These are phyloP conservation scores for Myrmecophaga tridactyla DNA, from an alignment of 2,113 vertebrate species.

Conservation along the genomic window DNA sequence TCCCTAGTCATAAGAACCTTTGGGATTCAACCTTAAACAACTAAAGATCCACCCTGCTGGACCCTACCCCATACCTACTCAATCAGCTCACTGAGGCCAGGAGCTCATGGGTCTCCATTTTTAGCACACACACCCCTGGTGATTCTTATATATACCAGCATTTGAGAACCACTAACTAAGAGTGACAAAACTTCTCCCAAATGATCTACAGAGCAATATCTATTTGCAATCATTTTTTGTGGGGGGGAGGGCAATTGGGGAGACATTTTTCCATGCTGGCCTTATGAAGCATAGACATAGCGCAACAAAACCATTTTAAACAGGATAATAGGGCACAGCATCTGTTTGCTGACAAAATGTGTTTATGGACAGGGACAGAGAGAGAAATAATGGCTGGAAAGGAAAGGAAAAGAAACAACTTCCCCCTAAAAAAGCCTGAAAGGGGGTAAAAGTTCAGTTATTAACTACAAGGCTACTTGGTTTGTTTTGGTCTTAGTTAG, in stretches of 20 bases:
- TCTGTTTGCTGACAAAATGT: constrained; percentile 19
- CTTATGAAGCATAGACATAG: not conserved
- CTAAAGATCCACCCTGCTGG: not conserved
- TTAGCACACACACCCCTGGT: not conserved
- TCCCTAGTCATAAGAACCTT: not conserved
- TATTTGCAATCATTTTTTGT: not conserved
- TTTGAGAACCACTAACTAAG: not conserved
- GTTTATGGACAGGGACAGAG: not conserved
- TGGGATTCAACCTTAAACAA: not conserved
- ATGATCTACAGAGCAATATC: not conserved
- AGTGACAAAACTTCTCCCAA: not conserved
- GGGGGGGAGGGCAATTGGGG: rapidly evolving
- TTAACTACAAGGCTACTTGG: constrained; percentile 5
- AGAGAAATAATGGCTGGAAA: not conserved
- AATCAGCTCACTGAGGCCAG: not conserved
- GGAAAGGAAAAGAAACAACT: not conserved
- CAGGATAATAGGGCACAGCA: not conserved
- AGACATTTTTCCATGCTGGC: not conserved
- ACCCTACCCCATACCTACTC: not conserved
- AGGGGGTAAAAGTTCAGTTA: not conserved
- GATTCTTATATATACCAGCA: not conserved
- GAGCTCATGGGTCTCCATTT: not conserved
- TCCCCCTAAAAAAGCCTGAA: not conserved
- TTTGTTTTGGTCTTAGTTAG: constrained; percentile 12
- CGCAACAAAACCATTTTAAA: not conserved